These are phyloP conservation scores for Accipiter cooperii DNA, from an alignment of 2,113 vertebrate genomes.

Conservation along the genomic window DNA sequence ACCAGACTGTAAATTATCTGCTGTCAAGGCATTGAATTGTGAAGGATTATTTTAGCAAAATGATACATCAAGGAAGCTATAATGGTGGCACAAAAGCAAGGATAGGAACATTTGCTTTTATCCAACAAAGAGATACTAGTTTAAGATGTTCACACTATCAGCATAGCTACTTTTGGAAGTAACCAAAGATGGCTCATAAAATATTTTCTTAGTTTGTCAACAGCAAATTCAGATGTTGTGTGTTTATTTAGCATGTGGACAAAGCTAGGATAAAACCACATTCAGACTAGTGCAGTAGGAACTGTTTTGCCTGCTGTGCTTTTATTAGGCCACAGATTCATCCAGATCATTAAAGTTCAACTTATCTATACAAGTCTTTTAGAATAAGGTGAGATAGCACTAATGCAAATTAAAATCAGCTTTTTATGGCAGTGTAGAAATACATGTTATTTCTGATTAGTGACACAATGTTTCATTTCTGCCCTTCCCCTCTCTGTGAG, in stretches of 20 bases:
- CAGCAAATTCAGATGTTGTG: background rate
- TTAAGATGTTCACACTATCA: background rate
- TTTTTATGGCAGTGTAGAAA: background rate
- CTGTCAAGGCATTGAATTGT: background rate
- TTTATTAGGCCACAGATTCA: background rate
- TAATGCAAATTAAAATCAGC: background rate
- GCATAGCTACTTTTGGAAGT: background rate
- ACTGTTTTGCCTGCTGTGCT: background rate
- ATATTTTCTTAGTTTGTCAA: background rate
- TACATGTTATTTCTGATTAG: background rate
- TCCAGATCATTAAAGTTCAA: background rate
- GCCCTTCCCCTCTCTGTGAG: background rate
- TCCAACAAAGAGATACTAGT: background rate
- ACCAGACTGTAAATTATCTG: background rate
- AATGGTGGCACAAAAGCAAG: background rate
- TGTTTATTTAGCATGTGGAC: background rate
- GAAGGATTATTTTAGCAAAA: background rate
- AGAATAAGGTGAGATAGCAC: background rate
- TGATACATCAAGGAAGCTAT: background rate
- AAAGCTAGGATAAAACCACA: background rate
- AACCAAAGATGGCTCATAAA: background rate
- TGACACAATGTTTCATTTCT: background rate
- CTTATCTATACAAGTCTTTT: background rate
- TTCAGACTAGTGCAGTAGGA: background rate
- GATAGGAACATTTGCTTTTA: background rate